Evolutionary conservation across 2,797 vertebrate genomes (phyloP), one percentile per base, ranked within the genome.

Genomic region (Hybognathus amarus): DNA sequence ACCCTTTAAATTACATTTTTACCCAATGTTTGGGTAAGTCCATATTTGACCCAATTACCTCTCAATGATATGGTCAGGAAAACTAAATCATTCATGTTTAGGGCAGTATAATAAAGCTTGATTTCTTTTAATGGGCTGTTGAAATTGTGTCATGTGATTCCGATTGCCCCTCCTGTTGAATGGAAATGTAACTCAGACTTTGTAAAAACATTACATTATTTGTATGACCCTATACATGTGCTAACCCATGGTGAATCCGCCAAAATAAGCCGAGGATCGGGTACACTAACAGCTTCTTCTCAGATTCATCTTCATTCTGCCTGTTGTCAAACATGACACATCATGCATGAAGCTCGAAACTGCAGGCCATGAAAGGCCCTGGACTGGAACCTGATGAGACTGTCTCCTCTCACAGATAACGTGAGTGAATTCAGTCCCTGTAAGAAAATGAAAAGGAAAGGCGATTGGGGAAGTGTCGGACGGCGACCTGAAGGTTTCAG

Each of bases 401-500:
- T 84, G 83, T 85, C 80, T 80, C 86, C 86, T 86, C 93, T 87
- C n/a, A 90, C 88, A 87, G 89, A 92, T 77, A 77, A 85, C 83
- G 75, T 82, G 88, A 90, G 85, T 88, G 92, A 92, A 91, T 90
- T 87, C 89, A 91, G 91, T 90, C 52, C 77, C 87, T 76, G 87
- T 56, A 40, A 59, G n/a, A 71, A 90, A 92, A 88, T 82, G 59
- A 86, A 90, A 82, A 70, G 88, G 78, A 89, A 85, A 85, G 83
- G 89, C 56, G 86, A 85, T 87, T 89, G 89, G 85, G 85, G 90
- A 91, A 90, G 90, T 92, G 91, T 90, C 91, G 91, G 90, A 86
- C 83, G 69, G 36, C 85, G 82, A 89, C 87, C 85, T 87, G 79
- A 88, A 83, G 64, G 47, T 80, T 78, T 86, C 47, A 67, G 71